Evolutionary conservation across 1,140 invertebrate genomes (phyloP), one percentile per base, ranked within the genome.

Genomic region (Oryzaephilus surinamensis): DNA sequence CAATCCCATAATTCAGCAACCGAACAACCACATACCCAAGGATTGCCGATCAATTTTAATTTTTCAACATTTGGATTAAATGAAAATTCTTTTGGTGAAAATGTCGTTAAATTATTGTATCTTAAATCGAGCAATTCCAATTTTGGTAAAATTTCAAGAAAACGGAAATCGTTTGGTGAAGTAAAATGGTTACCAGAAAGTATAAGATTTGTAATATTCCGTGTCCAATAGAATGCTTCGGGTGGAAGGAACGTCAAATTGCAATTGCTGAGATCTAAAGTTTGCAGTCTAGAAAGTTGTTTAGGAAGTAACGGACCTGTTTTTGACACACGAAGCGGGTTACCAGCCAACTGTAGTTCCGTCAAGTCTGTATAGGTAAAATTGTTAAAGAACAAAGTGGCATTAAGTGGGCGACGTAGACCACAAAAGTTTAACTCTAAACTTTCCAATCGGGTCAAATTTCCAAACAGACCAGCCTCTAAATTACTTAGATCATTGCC

Each of bases 1-100:
- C 79, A 83, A 45, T 79, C 69, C 79, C 78, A 81, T 65, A 79
- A 75, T 21, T 80, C 74, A 0, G 70, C 69, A 21, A 81, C 70
- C 17, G 74, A 73, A 43, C 79, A 83, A 48, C 79, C 75, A 46
- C 79, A 81, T 27, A 70, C 60, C 62, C 79, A 81, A 1, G 77
- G 79, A 63, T 83, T 83, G 0, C 72, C 73, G 3, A 79, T 65
- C 4, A 81, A 61, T 55, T 76, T 77, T 3, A 83, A 32, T 1
- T 69, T 73, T 35, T 69, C 66, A 1, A 67, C 60, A 58, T 80
- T 77, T 0, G 46, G 41, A 31, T 67, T 67, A 11, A 61, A 54
- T 14, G 77, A 71, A 4, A 73, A 49, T 4, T 52, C 44, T 41
- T 65, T 61, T 0, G 74, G 72, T 31, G 70, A 66, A 11, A 81